A percentile compares a stretch with the other conserved stretches of the same genome.
phyloP scores from a whole-genome alignment of 2,888 invertebrate species.

The Acleris literana region DNA sequence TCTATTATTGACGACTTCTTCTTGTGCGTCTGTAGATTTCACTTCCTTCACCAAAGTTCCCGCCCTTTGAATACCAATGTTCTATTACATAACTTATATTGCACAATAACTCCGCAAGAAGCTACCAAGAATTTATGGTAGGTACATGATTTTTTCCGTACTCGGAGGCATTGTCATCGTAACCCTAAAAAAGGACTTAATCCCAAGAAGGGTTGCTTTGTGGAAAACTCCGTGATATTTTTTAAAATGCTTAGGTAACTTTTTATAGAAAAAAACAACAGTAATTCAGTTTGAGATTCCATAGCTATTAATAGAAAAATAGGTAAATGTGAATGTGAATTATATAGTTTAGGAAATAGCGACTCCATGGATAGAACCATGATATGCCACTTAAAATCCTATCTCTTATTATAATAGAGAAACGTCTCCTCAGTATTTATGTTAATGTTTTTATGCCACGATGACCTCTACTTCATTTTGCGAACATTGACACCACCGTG shows the following conservation, averaged over 20 bases:
- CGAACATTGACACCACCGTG: too few relatives aligned
- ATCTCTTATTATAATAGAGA: too few relatives aligned
- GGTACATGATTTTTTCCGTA: slow-evolving; percentile 22
- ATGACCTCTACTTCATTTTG: too few relatives aligned
- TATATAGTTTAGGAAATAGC: too few relatives aligned
- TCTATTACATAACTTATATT: not conserved
- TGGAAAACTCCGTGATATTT: slow-evolving; percentile 28
- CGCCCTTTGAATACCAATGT: not conserved
- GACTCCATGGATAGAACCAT: too few relatives aligned
- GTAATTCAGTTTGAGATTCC: slow-evolving; percentile 13
- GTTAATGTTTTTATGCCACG: too few relatives aligned
- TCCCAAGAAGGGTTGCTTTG: slow-evolving; percentile 58
- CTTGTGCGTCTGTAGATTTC: too few relatives aligned
- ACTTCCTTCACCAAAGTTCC: too few relatives aligned
- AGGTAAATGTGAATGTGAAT: not conserved
- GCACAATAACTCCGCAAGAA: slow-evolving; percentile 25
- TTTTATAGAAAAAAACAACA: slow-evolving; percentile 23
- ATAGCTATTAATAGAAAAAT: not conserved
- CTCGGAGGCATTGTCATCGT: slow-evolving; percentile 38
- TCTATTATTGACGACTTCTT: too few relatives aligned
- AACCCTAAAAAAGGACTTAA: slow-evolving; percentile 51
- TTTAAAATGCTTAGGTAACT: slow-evolving; percentile 24
- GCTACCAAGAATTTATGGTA: slow-evolving; percentile 33
- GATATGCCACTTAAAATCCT: too few relatives aligned
- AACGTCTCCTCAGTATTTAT: too few relatives aligned